These are phyloP conservation scores for Drosophila insularis DNA, from an alignment of 1,140 invertebrate species.

Conservation along the genomic window DNA sequence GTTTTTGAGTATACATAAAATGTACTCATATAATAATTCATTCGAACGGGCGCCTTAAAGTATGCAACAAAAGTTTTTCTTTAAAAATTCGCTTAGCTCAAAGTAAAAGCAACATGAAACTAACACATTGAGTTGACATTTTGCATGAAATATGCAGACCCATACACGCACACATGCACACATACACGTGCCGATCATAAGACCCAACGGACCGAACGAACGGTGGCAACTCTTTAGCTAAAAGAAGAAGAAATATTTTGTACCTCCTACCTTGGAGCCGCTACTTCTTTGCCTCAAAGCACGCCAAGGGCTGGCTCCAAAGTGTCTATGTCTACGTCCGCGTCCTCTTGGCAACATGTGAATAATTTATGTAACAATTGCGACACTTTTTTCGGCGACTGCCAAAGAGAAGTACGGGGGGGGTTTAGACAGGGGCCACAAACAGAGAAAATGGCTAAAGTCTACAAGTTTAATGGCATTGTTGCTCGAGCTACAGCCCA, in stretches of 20 bases:
- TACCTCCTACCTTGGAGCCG: neutral
- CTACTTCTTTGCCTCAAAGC: neutral
- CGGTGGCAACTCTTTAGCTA: slow-evolving; percentile 62
- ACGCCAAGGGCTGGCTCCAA: slow-evolving; percentile 27
- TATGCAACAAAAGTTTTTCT: slow-evolving; percentile 12
- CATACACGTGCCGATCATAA: slow-evolving; percentile 9
- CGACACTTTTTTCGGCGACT: slow-evolving; percentile 61
- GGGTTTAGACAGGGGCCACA: neutral
- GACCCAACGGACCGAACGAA: slow-evolving; percentile 7
- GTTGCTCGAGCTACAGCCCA: slow-evolving; percentile 65
- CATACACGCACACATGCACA: slow-evolving; percentile 7
- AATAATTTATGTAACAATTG: slow-evolving; percentile 80
- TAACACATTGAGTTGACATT: slow-evolving; percentile 72
- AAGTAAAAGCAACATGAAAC: slow-evolving; percentile 48
- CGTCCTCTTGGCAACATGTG: slow-evolving; percentile 48
- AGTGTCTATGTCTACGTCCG: slow-evolving; percentile 12
- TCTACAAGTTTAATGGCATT: slow-evolving; percentile 77
- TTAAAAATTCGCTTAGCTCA: slow-evolving; percentile 12
- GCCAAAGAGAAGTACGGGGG: neutral
- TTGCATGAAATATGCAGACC: slow-evolving; percentile 66
- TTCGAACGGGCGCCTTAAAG: neutral
- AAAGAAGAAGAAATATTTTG: slow-evolving; percentile 28
- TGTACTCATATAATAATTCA: neutral
- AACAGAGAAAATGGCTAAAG: slow-evolving; percentile 11
- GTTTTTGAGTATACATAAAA: too few species aligned